Evolutionary conservation across 2,113 vertebrate species (phyloP).

Genomic region (Sapajus apella): DNA sequence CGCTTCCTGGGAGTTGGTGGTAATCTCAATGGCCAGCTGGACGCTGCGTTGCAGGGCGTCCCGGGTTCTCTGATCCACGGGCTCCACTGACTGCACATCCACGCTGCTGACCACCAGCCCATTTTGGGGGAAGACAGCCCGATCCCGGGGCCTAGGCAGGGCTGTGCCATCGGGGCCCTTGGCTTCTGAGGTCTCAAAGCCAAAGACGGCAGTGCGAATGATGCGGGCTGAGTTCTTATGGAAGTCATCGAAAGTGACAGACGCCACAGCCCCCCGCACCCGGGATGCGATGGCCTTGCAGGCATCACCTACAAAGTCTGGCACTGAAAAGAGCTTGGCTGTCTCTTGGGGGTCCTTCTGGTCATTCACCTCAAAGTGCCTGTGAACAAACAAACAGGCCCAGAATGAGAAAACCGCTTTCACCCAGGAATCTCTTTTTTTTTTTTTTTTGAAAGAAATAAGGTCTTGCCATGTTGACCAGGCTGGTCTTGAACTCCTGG

Average conservation of each 20-base stretch:
- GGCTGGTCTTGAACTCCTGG: no score
- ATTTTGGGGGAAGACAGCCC: conserved; percentile 88
- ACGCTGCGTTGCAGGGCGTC: conserved; percentile 93
- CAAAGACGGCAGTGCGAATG: conserved; percentile 92
- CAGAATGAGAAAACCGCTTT: neutral
- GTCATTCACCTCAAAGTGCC: conserved; percentile 90
- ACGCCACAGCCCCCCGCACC: conserved; percentile 91
- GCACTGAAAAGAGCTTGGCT: conserved; percentile 89
- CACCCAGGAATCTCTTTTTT: neutral
- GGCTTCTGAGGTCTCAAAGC: conserved; percentile 86
- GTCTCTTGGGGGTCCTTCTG: conserved; percentile 47
- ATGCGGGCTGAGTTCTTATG: conserved; percentile 95
- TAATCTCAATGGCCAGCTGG: conserved; percentile 95
- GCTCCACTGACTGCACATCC: conserved; percentile 94
- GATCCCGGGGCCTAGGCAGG: conserved; percentile 82
- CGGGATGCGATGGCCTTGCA: conserved; percentile 93
- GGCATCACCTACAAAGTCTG: conserved; percentile 91
- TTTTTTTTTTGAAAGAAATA: neutral
- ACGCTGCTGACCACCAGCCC: conserved; percentile 92
- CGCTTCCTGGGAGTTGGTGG: conserved; percentile 96
- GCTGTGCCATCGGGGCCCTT: conserved; percentile 27
- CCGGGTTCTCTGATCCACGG: conserved; percentile 92
- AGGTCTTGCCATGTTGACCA: no score
- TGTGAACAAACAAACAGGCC: conserved; percentile 63
- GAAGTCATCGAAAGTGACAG: conserved; percentile 94